Percentiles rank a stretch among this genome's conserved stretches.
Conservation (phyloP, 2,797 vertebrate genomes). For the Leptoclinus maculatus region DNA sequence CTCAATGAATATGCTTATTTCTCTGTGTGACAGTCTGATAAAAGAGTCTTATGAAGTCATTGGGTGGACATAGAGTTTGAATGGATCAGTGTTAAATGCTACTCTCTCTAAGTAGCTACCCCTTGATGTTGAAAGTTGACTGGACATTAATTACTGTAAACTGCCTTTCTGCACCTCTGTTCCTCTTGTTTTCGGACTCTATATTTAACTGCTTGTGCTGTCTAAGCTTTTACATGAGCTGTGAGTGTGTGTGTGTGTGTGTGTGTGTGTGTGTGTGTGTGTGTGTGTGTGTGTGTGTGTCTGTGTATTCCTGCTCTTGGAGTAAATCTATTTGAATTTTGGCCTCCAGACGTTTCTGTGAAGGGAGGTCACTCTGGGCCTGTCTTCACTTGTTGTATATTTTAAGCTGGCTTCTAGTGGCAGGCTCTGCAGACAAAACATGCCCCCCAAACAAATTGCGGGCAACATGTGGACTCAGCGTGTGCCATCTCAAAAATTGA, state of each 20-base stretch:
- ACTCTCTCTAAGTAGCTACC: background rate
- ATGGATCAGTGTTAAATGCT: background rate
- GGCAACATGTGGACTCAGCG: background rate
- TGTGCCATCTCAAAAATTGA: background rate
- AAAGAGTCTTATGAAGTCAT: background rate
- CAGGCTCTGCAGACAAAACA: background rate
- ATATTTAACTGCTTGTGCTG: background rate
- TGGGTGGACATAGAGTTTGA: background rate
- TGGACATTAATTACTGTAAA: background rate
- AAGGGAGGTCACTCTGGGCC: background rate
- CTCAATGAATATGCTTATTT: background rate
- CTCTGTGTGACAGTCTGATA: background rate
- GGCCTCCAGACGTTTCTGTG: background rate
- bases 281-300: background rate
- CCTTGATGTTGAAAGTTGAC: background rate
- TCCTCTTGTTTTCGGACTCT: background rate
- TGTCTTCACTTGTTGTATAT: slow-evolving; percentile 4
- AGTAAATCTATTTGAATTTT: background rate
- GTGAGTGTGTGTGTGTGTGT: background rate
- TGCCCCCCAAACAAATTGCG: background rate
- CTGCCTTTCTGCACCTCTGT: background rate
- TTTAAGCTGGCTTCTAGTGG: background rate
- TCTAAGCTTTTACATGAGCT: background rate
- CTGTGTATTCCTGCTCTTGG: background rate
- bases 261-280: background rate